These are phyloP conservation scores for Automeris io DNA, from an alignment of 2,888 invertebrate species.

Conservation along the genomic window DNA sequence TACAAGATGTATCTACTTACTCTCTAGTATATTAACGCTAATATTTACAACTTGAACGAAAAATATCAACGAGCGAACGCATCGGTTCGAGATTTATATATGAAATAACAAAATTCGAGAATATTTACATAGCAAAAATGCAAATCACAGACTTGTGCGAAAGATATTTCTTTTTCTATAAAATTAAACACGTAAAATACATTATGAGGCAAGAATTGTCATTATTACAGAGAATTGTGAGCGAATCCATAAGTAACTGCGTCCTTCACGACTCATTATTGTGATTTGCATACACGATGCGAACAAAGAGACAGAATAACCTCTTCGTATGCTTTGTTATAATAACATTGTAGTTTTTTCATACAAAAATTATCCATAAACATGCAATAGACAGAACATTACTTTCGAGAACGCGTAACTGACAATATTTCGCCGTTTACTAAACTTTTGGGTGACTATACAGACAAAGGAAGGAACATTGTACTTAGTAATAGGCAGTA, in stretches of 20 bases:
- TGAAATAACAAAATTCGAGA: constrained; percentile 69
- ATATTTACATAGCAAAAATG: constrained; percentile 70
- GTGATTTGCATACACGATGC: neutral
- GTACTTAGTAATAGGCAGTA: too few species aligned
- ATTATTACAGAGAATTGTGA: neutral
- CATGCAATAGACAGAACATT: too few species aligned
- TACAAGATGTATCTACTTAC: constrained; percentile 72
- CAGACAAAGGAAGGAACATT: too few species aligned
- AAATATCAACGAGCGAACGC: constrained; percentile 52
- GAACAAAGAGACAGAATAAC: neutral
- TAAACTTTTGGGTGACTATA: too few species aligned
- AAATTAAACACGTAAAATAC: neutral
- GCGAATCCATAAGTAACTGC: neutral
- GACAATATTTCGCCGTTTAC: too few species aligned
- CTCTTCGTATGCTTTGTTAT: too few species aligned
- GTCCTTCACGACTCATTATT: constrained; percentile 1
- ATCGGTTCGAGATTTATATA: constrained; percentile 55
- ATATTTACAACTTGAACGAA: constrained; percentile 68
- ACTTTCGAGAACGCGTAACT: too few species aligned
- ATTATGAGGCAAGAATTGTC: neutral
- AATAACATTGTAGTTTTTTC: too few species aligned
- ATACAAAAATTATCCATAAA: too few species aligned
- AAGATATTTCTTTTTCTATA: constrained; percentile 9
- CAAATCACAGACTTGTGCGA: constrained; percentile 70
- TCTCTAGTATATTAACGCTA: constrained; percentile 49